Conservation (phyloP, 1,140 invertebrate genomes). For the Drosophila lini region DNA sequence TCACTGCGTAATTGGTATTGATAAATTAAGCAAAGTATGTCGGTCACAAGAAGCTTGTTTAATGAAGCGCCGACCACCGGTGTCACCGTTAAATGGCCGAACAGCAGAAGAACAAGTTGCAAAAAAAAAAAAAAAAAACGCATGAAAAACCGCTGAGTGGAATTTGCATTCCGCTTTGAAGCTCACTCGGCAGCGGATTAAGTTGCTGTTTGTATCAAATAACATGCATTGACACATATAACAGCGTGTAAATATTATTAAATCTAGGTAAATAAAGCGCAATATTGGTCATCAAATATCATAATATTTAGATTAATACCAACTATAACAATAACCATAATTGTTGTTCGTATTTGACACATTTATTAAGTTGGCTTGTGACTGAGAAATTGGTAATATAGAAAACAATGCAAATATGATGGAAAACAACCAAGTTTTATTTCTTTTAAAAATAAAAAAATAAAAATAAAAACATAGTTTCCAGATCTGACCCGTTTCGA, state of each 20-base stretch:
- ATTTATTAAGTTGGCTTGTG: not conserved
- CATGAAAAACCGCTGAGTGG: slow-evolving; percentile 23
- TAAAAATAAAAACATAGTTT: too few species aligned
- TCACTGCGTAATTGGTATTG: slow-evolving; percentile 69
- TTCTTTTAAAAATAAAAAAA: too few species aligned
- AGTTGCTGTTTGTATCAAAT: slow-evolving; percentile 36
- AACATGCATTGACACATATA: slow-evolving; percentile 42
- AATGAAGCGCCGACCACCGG: slow-evolving; percentile 52
- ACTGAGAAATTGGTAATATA: not conserved
- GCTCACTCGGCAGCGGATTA: slow-evolving; percentile 30
- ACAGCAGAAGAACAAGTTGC: slow-evolving; percentile 17
- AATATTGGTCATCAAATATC: slow-evolving; percentile 10
- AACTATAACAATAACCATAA: not conserved
- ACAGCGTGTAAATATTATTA: slow-evolving; percentile 24
- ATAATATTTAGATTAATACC: slow-evolving; percentile 13
- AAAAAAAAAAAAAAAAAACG: slow-evolving; percentile 9
- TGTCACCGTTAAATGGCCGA: slow-evolving; percentile 26
- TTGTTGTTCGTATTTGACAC: not conserved
- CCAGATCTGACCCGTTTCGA: too few species aligned
- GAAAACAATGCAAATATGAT: not conserved
- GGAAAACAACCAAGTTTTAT: not conserved
- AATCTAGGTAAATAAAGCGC: slow-evolving; percentile 25
- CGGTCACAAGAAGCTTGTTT: slow-evolving; percentile 63
- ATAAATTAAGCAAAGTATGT: slow-evolving; percentile 75
- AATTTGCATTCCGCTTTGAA: slow-evolving; percentile 39